Conservation (phyloP, 2,797 vertebrate species). For the Urophycis tenuis region DNA sequence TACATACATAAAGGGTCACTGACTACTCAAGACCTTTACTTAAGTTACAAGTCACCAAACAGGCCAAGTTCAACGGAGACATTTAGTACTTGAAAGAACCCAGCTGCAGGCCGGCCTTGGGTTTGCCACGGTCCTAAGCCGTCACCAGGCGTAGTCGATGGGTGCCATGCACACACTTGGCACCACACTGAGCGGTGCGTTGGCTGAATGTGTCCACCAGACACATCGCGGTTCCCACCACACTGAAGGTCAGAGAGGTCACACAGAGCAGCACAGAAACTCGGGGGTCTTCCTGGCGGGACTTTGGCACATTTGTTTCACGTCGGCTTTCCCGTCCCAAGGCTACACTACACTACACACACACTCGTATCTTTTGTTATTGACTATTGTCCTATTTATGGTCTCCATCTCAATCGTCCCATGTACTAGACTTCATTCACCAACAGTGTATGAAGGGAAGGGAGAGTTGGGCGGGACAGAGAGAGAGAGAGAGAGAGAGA, state of each 20-base stretch:
- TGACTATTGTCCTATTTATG: neutral
- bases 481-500: no score
- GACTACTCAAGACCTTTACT: neutral
- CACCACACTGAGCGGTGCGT: slow-evolving; percentile 33
- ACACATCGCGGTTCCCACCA: neutral
- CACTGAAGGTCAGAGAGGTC: neutral
- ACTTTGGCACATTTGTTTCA: slow-evolving; percentile 28
- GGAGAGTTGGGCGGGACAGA: neutral
- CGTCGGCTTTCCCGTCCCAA: slow-evolving; percentile 10
- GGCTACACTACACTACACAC: neutral
- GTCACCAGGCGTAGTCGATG: neutral
- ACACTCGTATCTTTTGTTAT: neutral
- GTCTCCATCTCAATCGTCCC: neutral
- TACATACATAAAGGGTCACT: neutral
- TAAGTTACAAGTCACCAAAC: slow-evolving; percentile 17
- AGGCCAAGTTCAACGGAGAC: slow-evolving; percentile 20
- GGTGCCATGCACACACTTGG: slow-evolving; percentile 6
- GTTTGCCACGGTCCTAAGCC: neutral
- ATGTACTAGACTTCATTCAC: slow-evolving; percentile 3
- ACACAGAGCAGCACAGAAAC: slow-evolving; percentile 48
- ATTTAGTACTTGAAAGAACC: slow-evolving; percentile 3
- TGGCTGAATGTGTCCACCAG: slow-evolving; percentile 20
- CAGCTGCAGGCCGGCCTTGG: neutral
- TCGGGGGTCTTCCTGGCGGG: slow-evolving; percentile 16
- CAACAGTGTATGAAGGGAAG: neutral